Conservation (phyloP, 2,113 vertebrate species). For the Carassius auratus region DNA sequence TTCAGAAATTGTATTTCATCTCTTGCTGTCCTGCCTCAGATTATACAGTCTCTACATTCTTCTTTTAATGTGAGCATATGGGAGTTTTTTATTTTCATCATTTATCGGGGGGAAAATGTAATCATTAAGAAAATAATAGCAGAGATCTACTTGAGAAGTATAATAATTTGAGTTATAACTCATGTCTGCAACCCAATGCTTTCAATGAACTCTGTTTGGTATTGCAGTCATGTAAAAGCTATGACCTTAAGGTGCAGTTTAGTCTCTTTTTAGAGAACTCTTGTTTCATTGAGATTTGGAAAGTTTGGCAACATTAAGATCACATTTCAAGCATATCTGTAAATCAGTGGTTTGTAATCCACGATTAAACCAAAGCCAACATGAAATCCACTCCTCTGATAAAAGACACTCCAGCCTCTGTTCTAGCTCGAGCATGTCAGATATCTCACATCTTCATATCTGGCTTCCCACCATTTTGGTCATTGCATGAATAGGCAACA, state of each 20-base stretch:
- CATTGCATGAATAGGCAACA: not conserved
- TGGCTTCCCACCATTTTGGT: constrained; percentile 4
- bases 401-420: constrained; percentile 35
- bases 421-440: constrained; percentile 37
- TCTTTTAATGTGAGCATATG: not conserved
- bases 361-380: constrained; percentile 40
- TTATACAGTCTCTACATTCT: not conserved
- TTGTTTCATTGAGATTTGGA: constrained; percentile 49
- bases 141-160: not conserved
- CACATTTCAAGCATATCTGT: constrained; percentile 51
- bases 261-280: constrained; percentile 21
- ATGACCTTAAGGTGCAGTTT: constrained; percentile 34
- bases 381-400: constrained; percentile 27
- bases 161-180: not conserved
- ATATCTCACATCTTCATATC: constrained; percentile 36
- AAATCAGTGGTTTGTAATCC: constrained; percentile 47
- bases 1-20: not conserved
- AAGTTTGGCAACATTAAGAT: constrained; percentile 38
- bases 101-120: not conserved
- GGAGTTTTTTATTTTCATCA: not conserved
- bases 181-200: not conserved
- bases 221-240: not conserved
- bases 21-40: not conserved
- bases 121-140: not conserved
- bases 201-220: constrained; percentile 1